Percentiles rank a stretch among this genome's conserved stretches.
Conservation (phyloP, 2,797 vertebrate species). For the Danio tinwini region DNA sequence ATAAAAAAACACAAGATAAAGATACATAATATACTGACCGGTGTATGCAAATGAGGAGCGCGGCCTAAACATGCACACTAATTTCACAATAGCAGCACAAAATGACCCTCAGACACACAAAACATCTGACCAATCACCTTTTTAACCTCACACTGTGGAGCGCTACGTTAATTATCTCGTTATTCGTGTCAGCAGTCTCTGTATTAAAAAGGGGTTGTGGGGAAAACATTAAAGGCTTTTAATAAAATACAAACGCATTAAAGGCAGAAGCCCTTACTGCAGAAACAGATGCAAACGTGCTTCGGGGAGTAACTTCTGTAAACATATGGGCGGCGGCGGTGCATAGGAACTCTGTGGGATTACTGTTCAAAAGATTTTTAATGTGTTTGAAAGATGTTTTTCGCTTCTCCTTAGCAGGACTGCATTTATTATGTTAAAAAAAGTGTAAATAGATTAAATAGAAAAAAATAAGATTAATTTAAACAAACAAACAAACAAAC, state of each 20-base stretch:
- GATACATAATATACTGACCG: conserved; percentile 48
- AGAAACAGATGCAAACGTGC: conserved; percentile 23
- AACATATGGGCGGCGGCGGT: not conserved
- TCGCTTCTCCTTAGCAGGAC: too few relatives aligned
- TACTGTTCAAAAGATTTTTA: not conserved
- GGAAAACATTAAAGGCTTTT: conserved; percentile 29
- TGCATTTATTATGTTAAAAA: not conserved
- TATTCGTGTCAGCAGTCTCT: conserved; percentile 1
- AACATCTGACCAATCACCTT: conserved; percentile 45
- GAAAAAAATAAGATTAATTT: too few relatives aligned
- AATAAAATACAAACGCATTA: conserved; percentile 31
- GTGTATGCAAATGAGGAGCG: conserved; percentile 58
- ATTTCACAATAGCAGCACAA: conserved; percentile 41
- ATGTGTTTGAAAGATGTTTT: too few relatives aligned
- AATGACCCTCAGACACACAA: conserved; percentile 42
- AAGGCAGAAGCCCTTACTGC: conserved; percentile 28
- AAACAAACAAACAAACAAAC: too few relatives aligned
- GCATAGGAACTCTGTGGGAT: not conserved
- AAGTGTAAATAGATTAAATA: not conserved
- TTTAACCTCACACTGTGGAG: conserved; percentile 25
- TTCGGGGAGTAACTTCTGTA: conserved; percentile 19
- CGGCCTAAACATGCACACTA: conserved; percentile 76
- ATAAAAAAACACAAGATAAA: conserved; percentile 50
- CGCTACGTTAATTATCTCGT: conserved; percentile 17
- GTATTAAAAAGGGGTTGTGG: conserved; percentile 6